A percentile compares a stretch with the other conserved stretches of the same genome.
phyloP scores from a whole-genome alignment of 64 coral and sea anemone genomes.

The Stichodactyla helianthus region DNA sequence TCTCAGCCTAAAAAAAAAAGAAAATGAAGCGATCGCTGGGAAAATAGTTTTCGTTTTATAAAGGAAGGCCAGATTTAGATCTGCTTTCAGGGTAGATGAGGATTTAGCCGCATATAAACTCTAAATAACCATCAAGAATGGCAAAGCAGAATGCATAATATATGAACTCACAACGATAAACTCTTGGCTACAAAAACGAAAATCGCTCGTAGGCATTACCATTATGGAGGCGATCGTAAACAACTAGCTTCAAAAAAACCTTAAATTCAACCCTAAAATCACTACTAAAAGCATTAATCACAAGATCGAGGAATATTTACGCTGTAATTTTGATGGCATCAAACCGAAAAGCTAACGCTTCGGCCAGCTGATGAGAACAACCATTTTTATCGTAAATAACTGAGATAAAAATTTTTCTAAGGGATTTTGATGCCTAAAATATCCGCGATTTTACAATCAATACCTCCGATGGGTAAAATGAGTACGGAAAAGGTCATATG shows the following conservation, averaged over 20 bases:
- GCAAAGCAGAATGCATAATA: slow-evolving; percentile 14
- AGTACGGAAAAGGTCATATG: background rate
- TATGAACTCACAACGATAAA: slow-evolving; percentile 30
- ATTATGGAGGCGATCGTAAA: background rate
- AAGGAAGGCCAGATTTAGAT: slow-evolving; percentile 6
- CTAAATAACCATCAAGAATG: slow-evolving; percentile 12
- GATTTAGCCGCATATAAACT: background rate
- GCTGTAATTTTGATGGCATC: slow-evolving; percentile 1
- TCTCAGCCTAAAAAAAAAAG: background rate
- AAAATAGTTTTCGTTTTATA: slow-evolving; percentile 13
- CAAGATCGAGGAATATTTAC: background rate
- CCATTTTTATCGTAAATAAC: background rate
- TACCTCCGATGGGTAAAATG: background rate
- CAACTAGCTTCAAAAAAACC: background rate
- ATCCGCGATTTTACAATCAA: background rate
- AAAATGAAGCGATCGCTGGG: background rate
- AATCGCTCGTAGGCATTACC: slow-evolving; percentile 4
- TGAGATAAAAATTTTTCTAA: background rate
- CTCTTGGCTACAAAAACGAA: slow-evolving; percentile 17
- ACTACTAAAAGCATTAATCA: background rate
- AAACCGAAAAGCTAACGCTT: slow-evolving; percentile 5
- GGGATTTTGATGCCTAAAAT: background rate
- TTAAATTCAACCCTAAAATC: background rate
- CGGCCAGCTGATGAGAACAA: slow-evolving; percentile 30
- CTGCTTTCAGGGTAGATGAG: slow-evolving; percentile 2